phyloP scores from a whole-genome alignment of 2,797 vertebrate genomes.

The Tarsius wallacei region DNA sequence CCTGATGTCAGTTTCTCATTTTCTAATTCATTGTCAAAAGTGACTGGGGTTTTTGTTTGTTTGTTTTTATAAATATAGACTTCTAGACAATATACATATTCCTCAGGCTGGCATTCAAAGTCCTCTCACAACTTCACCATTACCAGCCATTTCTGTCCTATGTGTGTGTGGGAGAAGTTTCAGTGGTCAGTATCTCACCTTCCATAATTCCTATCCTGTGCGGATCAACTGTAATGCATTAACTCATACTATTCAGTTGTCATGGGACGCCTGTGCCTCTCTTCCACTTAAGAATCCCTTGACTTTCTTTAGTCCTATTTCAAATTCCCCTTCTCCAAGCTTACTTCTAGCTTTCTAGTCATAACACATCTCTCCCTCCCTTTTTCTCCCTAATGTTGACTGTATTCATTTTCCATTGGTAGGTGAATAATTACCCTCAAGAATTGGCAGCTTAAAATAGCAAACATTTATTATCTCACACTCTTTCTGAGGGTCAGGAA shows the following conservation, averaged over 20 bases:
- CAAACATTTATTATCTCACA: neutral
- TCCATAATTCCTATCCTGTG: neutral
- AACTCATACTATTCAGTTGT: neutral
- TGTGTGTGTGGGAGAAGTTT: neutral
- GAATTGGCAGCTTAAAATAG: neutral
- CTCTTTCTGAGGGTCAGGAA: neutral
- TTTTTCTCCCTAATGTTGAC: neutral
- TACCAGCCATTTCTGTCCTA: neutral
- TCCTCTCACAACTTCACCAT: neutral
- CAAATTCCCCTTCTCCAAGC: neutral
- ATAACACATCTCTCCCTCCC: neutral
- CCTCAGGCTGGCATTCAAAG: neutral
- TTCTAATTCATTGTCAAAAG: neutral
- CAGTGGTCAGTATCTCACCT: neutral
- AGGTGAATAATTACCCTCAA: neutral
- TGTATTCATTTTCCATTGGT: neutral
- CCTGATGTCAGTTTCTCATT: neutral
- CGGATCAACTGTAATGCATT: neutral
- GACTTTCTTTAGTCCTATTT: neutral
- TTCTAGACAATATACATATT: neutral
- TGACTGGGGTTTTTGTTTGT: neutral
- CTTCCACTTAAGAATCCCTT: accelerated
- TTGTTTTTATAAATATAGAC: neutral
- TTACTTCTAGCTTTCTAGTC: neutral
- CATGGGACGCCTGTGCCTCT: neutral